These are phyloP conservation scores for Agrotis ipsilon DNA, from an alignment of 2,888 invertebrate species.

Conservation along the genomic window DNA sequence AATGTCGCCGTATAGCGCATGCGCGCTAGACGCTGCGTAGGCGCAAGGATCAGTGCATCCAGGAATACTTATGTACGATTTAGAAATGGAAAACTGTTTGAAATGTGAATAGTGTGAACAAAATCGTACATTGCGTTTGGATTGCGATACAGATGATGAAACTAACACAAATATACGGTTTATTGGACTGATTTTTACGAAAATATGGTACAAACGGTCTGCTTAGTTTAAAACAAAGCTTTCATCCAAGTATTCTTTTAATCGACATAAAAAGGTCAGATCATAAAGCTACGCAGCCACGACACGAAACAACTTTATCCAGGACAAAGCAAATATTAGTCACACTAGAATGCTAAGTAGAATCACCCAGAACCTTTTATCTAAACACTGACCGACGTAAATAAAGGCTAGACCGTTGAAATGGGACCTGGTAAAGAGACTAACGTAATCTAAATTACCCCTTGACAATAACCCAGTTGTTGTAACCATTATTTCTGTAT, in stretches of 20 bases:
- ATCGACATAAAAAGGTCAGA: no score
- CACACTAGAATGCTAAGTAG: constrained; percentile 16
- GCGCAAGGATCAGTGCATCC: constrained; percentile 39
- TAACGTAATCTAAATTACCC: constrained; percentile 54
- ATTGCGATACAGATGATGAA: no score
- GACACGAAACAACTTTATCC: background rate
- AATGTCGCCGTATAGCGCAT: constrained; percentile 50
- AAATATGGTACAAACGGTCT: no score
- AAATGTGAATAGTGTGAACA: background rate
- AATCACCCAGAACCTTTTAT: constrained; percentile 7
- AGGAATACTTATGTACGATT: constrained; percentile 28
- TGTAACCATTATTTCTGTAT: constrained; percentile 30
- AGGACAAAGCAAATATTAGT: constrained; percentile 11
- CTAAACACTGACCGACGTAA: constrained; percentile 2
- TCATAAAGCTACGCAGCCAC: background rate
- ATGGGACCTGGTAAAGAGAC: constrained; percentile 31
- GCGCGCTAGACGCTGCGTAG: constrained; percentile 48
- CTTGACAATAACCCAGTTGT: constrained; percentile 55
- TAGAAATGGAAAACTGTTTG: constrained; percentile 6
- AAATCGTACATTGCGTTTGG: no score
- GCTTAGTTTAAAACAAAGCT: no score
- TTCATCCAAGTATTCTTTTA: no score
- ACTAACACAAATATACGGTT: background rate
- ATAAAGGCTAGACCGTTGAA: constrained; percentile 26
- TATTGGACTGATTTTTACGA: no score